Evolutionary conservation across 2,113 vertebrate genomes (phyloP), one percentile per base, ranked within the genome.

Genomic region (Plectropomus leopardus): DNA sequence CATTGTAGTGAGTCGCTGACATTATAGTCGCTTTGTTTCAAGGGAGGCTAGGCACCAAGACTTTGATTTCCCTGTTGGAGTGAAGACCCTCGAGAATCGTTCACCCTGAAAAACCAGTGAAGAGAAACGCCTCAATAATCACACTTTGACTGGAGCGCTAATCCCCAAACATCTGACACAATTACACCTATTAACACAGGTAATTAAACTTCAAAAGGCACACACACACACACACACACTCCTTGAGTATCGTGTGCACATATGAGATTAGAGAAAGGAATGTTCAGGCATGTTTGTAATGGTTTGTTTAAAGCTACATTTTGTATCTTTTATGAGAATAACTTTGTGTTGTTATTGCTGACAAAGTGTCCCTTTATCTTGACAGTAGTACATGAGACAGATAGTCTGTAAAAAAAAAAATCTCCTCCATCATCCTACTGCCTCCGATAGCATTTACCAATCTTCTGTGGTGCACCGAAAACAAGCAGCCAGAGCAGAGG

Each of bases 161-260:
- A 72, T 92, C 84, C 86, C 88, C 32, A 73, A 88, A 85, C 81
- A 88, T 72, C 74, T 84, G 61, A 88, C 69, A 78, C 82, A 82
- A 80, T 90, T 89, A 84, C 70, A 87, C 72, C 55, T 23, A 88
- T 90, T 86, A 88, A 70, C 68, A 83, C 78, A 86, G 78, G 85
- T 89, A 85, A 84, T 89, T 90, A 89, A 83, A 64, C 76, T 32
- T n/a, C 19, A 26, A 23, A 68, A 80, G 61, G 26, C 69, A 65
- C 13, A 76, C 11, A 76, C 40, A 71, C 58, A n/a, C 36, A 40
- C 36, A 40, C 8, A 71, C 15, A 19, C 34, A 23, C 74, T 14
- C 24, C 28, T 16, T 67, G 7, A 40, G 34, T 24, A 8, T 30
- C 30, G 32, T 59, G 23, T 59, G 50, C 47, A 26, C 30, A n/a